Base-by-base conservation (phyloP, 2,888 invertebrate genomes). In the Diaprepes abbreviatus region DNA sequence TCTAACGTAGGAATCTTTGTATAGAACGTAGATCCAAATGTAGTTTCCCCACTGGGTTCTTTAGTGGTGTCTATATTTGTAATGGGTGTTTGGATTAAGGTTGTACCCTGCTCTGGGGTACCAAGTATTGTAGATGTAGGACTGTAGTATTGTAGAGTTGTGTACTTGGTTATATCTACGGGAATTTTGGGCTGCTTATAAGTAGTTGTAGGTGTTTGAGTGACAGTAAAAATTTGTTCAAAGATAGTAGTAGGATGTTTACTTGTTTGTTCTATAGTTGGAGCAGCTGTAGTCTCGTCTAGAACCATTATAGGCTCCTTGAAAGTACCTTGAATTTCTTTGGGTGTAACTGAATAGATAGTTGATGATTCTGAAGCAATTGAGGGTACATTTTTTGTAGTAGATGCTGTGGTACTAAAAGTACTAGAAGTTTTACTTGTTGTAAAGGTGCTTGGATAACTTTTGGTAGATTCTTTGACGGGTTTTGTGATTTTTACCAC, bases 251-350 rank as follows among this genome's bases (percentile, higher is more conserved):
- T 70, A 45, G 62, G 38, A 7, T 67, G 28, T 40, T 28, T 16
- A 31, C 65, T 71, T 28, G 70, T 59, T 60, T 28, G 50, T 48
- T 69, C 58, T 55, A 70, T 54, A 38, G 57, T 48, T 52, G 58
- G 38, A 35, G 19, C 21, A 10, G n/a, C 43, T 14, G 57, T 40
- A 38, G 40, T 3, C 9, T 65, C 65, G 6, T 65, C 59, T n/a
- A 60, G 14, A 7, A 57, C 65, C 10, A 43, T 36, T 40, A 65
- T 65, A n/a, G 65, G 65, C 14, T 19, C 21, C 43, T 2, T 35
- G 5, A 38, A 62, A n/a, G 48, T 40, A 16, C 40, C 38, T 3
- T 33, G 40, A 10, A 57, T 3, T 24, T 21, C 17, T 43, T 28
- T 31, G 9, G 43, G 17, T 43, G 54, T 28, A 40, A 33, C 16